Conservation (phyloP, 2,888 invertebrate genomes). For the Acleris holmiana region DNA sequence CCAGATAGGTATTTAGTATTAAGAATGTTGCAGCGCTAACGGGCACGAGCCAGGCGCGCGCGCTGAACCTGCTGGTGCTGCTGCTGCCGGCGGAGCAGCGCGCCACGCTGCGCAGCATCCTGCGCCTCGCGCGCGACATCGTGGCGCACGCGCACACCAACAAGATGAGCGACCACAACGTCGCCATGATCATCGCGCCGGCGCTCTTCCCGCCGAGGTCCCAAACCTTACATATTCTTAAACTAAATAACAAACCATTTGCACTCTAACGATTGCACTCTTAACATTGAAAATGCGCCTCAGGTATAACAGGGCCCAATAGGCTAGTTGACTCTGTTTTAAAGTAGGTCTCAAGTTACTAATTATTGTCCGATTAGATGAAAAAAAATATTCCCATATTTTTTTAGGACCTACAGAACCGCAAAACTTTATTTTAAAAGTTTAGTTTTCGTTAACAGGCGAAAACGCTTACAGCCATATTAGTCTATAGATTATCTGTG, state of each 20-base stretch:
- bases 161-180: conserved; percentile 96
- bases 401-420: too few species aligned
- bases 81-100: conserved; percentile 93
- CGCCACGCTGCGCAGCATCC: conserved; percentile 90
- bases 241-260: not conserved
- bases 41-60: conserved; percentile 85
- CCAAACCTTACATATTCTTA: not conserved
- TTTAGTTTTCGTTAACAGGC: too few species aligned
- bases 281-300: too few species aligned
- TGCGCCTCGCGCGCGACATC: conserved; percentile 91
- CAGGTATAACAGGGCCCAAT: too few species aligned
- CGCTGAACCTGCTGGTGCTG: conserved; percentile 91
- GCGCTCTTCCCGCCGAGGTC: conserved; percentile 93
- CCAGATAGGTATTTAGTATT: too few species aligned
- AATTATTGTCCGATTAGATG: too few species aligned
- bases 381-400: too few species aligned
- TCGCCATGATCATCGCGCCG: conserved; percentile 98
- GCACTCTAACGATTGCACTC: not conserved
- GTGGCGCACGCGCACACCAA: conserved; percentile 88
- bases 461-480: too few species aligned
- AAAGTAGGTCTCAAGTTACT: too few species aligned
- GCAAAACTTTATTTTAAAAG: too few species aligned
- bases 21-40: conserved; percentile 84
- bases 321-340: too few species aligned
- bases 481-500: too few species aligned